Evolutionary conservation across 2,797 vertebrate genomes (phyloP).

Genomic region (Falco novaeseelandiae): DNA sequence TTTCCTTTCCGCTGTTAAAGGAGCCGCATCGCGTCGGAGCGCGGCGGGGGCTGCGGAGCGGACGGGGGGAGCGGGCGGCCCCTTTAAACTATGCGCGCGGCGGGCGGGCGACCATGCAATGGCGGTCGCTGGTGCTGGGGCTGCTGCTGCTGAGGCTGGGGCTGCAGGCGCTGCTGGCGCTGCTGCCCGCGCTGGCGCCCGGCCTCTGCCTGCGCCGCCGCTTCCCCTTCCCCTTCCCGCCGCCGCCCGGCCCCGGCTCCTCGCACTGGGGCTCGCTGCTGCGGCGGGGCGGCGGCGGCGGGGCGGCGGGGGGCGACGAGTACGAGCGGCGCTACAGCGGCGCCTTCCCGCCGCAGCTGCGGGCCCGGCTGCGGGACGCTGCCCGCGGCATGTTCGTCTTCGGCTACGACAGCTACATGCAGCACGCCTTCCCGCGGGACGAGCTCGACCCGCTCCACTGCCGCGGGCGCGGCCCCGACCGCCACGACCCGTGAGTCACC

Average conservation of each 20-base stretch:
- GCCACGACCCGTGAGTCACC: conserved; percentile 89
- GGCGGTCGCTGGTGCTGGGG: conserved; percentile 92
- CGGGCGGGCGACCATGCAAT: conserved; percentile 53
- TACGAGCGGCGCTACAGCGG: conserved; percentile 89
- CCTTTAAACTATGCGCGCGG: neutral
- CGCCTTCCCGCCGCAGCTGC: conserved; percentile 87
- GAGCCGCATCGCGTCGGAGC: neutral
- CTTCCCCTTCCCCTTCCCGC: conserved; percentile 74
- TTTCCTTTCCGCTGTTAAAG: neutral
- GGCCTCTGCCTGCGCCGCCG: conserved; percentile 85
- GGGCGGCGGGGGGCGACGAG: conserved; percentile 80
- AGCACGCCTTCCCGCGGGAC: conserved; percentile 93
- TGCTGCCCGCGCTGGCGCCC: conserved; percentile 85
- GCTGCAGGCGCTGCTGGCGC: conserved; percentile 86
- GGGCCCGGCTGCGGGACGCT: conserved; percentile 86
- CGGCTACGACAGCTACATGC: conserved; percentile 98
- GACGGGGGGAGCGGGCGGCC: neutral
- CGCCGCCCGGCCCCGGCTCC: neutral
- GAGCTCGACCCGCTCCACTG: conserved; percentile 97
- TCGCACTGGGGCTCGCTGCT: conserved; percentile 82
- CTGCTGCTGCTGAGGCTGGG: conserved; percentile 89
- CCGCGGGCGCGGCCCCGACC: conserved; percentile 91
- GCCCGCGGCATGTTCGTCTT: conserved; percentile 95
- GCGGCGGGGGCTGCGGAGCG: neutral
- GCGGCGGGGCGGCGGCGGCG: conserved; percentile 39